Base-by-base conservation (phyloP, 2,113 vertebrate genomes). In the Lycocorax pyrrhopterus region DNA sequence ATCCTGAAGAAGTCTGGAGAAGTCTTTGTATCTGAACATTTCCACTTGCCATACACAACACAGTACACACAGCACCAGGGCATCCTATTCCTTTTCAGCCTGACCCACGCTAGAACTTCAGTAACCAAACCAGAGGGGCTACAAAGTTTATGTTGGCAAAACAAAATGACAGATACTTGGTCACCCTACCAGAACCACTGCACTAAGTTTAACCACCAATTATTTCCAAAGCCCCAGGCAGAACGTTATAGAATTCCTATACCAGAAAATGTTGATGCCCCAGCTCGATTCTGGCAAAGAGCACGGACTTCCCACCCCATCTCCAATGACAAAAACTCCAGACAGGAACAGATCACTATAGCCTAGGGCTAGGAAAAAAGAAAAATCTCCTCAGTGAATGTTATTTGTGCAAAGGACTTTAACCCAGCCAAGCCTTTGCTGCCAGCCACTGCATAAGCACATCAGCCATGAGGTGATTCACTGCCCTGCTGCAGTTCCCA, bases 361-460 rank as follows among this genome's bases (percentile, higher is more conserved):
- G 78, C 95, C 75, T 71, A 30, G 9, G 75, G 94, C 49, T 93
- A 69, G 91, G 95, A 96, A 95, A 96, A 95, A 82, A 37, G 16
- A 35, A 68, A 49, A 26, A 29, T 18, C 29, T 87, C 84, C 71
- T 49, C 20, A 49, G 56, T 16, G 11, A 53, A 51, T 44, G 51
- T 39, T 62, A 43, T 78, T 79, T 90, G 71, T 35, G 53, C 63
- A 73, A 51, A 85, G 67, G 51, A 76, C 74, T 68, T 87, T 21
- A 92, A 76, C 43, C 41, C 74, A 75, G 30, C 3, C 1, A 75
- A 82, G 46, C 62, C 49, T 87, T 51, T 87, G 51, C 49, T 87
- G 68, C 21, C 58, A 95, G 51, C 18, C 81, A 41, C 66, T 56
- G 41, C 32, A 44, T 27, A 72, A 72, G 16, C 6, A 41, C 52